These are phyloP conservation scores for Micromys minutus DNA, from an alignment of 2,113 vertebrate species.

Conservation along the genomic window DNA sequence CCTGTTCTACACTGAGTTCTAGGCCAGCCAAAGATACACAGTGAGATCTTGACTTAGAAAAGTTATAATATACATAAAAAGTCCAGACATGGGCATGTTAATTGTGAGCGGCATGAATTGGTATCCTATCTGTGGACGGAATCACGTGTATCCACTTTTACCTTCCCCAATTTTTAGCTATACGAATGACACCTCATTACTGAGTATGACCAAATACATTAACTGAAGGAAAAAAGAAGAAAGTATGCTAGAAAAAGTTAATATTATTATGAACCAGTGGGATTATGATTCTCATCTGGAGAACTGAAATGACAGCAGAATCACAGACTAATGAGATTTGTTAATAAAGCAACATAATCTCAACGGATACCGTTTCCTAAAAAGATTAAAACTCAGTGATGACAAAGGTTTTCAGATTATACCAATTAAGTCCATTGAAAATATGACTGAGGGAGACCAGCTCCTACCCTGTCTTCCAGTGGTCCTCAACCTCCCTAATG, in stretches of 20 bases:
- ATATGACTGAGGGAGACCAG: background rate
- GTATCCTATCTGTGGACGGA: constrained; percentile 6
- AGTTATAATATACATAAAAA: background rate
- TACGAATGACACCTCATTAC: background rate
- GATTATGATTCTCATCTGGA: constrained; percentile 8
- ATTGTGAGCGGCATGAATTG: background rate
- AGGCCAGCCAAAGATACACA: background rate
- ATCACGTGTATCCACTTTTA: background rate
- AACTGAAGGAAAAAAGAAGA: background rate
- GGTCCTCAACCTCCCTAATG: background rate
- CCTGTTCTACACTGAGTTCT: background rate
- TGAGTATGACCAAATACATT: background rate
- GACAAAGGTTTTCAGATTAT: background rate
- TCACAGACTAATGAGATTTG: constrained; percentile 28
- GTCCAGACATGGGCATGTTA: background rate
- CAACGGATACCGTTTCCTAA: background rate
- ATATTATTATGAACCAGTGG: constrained; percentile 5
- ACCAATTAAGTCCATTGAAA: background rate
- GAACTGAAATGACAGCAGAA: background rate
- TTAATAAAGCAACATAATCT: constrained; percentile 20
- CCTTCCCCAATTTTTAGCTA: background rate
- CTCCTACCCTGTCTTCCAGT: background rate
- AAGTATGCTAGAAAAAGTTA: constrained; percentile 15
- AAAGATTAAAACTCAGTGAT: constrained; percentile 36
- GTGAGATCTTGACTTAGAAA: background rate